Conservation (phyloP, 2,113 vertebrate genomes). For the Alaudala cheleensis region DNA sequence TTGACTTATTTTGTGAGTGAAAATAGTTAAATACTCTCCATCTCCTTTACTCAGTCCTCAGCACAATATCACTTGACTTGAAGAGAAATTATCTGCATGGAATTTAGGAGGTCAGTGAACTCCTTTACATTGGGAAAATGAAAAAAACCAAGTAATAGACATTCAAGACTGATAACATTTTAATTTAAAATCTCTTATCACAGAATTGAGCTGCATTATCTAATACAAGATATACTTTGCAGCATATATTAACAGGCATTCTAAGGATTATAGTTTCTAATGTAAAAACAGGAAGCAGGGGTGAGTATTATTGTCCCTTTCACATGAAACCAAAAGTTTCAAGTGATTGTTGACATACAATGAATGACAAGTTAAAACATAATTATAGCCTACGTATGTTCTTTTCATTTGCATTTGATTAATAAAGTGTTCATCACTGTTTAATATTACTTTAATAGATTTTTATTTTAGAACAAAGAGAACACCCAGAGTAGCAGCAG, state of each 20-base stretch:
- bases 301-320: background rate
- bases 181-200: slow-evolving; percentile 13
- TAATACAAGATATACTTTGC: background rate
- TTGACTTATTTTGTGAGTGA: background rate
- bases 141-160: background rate
- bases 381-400: background rate
- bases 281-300: background rate
- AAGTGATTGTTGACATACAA: background rate
- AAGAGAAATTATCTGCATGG: background rate
- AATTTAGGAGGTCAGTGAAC: slow-evolving; percentile 29
- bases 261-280: background rate
- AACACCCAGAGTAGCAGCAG: background rate
- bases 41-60: background rate
- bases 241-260: background rate
- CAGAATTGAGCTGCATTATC: background rate
- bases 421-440: background rate
- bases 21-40: background rate
- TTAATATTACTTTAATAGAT: background rate
- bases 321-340: background rate
- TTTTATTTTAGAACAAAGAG: background rate
- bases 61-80: background rate
- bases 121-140: background rate
- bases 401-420: background rate
- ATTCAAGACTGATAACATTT: background rate
- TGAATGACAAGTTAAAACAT: background rate